A percentile compares a stretch with the other conserved stretches of the same genome.
These are phyloP conservation scores for Siphonodentalium dalli DNA, from an alignment of 2,888 invertebrate species.

Conservation along the genomic window DNA sequence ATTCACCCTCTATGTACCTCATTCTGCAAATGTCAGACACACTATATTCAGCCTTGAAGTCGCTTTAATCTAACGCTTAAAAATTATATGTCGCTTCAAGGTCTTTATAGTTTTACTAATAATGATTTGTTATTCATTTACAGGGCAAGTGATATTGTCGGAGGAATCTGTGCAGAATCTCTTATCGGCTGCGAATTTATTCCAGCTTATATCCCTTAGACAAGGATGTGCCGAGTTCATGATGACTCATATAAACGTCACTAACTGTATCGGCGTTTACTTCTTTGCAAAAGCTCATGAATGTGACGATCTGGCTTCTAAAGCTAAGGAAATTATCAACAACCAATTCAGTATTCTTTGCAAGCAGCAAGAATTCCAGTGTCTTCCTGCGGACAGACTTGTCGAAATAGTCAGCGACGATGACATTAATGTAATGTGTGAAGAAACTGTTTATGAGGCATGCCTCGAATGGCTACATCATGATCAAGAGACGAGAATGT, in stretches of 20 bases:
- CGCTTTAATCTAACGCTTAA: no score
- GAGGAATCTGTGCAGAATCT: slow-evolving; percentile 60
- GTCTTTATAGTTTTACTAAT: no score
- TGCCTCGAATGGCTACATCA: slow-evolving; percentile 56
- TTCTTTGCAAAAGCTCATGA: slow-evolving; percentile 63
- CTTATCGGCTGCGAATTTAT: slow-evolving; percentile 61
- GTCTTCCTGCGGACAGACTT: slow-evolving; percentile 57
- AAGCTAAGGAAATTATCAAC: slow-evolving; percentile 56
- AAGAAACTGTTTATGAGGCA: slow-evolving; percentile 59
- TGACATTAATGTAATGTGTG: slow-evolving; percentile 52
- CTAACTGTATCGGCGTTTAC: slow-evolving; percentile 61
- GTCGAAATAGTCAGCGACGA: slow-evolving; percentile 60
- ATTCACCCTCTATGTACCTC: no score
- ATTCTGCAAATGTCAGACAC: no score
- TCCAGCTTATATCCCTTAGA: slow-evolving; percentile 56
- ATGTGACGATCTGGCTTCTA: slow-evolving; percentile 46
- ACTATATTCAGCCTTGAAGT: no score
- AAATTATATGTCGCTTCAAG: no score
- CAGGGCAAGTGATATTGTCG: slow-evolving; percentile 51
- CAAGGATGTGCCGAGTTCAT: slow-evolving; percentile 62
- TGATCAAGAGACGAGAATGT: slow-evolving; percentile 33
- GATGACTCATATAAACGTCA: slow-evolving; percentile 57
- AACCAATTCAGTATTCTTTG: slow-evolving; percentile 48
- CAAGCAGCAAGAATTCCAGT: slow-evolving; percentile 55
- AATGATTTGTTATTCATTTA: no score